phyloP scores from a whole-genome alignment of 2,797 vertebrate genomes.

The Carduelis carduelis region DNA sequence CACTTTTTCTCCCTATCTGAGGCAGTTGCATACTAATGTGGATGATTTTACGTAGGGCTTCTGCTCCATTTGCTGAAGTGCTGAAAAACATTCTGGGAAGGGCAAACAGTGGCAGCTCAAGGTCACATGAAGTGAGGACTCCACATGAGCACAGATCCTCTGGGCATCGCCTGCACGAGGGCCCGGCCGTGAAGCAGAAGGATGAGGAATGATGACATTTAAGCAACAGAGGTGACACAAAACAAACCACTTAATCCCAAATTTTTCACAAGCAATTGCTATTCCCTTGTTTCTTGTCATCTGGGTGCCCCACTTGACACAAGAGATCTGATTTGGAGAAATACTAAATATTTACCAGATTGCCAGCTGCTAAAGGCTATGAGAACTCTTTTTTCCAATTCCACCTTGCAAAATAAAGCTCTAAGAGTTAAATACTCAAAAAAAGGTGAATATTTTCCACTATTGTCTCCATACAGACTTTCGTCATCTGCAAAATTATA shows the following conservation, averaged over 20 bases:
- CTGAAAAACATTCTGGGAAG: neutral
- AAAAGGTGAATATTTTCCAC: neutral
- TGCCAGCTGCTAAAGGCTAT: neutral
- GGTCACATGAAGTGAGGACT: neutral
- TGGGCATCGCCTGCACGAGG: neutral
- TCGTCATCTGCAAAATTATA: neutral
- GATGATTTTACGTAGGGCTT: neutral
- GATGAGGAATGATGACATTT: neutral
- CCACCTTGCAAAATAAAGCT: neutral
- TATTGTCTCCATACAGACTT: neutral
- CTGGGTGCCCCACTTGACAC: neutral
- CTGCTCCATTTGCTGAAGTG: conserved; percentile 4
- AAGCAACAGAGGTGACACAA: neutral
- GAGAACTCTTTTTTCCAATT: neutral
- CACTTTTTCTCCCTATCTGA: neutral
- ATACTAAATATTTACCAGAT: neutral
- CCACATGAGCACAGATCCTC: rapidly evolving
- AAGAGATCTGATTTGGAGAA: neutral
- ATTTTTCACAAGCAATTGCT: neutral
- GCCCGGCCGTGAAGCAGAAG: neutral
- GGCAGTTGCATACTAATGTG: neutral
- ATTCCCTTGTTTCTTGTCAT: neutral
- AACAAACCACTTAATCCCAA: neutral
- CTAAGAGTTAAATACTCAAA: neutral
- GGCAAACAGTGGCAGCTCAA: neutral